A percentile compares a stretch with the other conserved stretches of the same genome.
Conservation (phyloP, 2,888 invertebrate species). For the Agriopis leucophaearia region DNA sequence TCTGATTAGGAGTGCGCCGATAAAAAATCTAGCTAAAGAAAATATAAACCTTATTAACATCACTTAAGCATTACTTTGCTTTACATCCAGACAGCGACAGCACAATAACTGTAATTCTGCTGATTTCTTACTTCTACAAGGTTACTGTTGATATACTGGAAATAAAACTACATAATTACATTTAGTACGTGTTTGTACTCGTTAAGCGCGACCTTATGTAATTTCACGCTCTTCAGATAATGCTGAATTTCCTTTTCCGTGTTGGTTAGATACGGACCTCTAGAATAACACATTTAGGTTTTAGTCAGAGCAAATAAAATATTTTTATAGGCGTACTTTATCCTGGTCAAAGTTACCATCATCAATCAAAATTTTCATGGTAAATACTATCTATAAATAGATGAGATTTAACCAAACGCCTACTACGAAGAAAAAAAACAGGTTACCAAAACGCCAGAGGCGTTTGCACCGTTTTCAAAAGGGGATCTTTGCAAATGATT, state of each 20-base stretch:
- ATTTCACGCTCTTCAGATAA: slow-evolving; percentile 30
- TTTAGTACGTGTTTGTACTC: slow-evolving; percentile 34
- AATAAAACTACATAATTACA: slow-evolving; percentile 53
- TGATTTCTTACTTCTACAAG: slow-evolving; percentile 77
- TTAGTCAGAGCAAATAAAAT: not conserved
- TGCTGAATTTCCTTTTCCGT: slow-evolving; percentile 32
- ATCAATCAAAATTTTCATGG: not conserved
- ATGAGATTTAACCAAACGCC: too few species aligned
- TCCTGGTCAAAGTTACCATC: not conserved
- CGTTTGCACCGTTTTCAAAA: not conserved
- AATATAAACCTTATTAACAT: slow-evolving; percentile 60
- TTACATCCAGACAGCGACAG: slow-evolving; percentile 56
- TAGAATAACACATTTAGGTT: not conserved
- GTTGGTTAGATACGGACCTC: slow-evolving; percentile 18
- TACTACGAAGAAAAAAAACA: too few species aligned
- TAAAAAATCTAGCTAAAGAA: slow-evolving; percentile 63
- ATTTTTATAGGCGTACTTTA: not conserved
- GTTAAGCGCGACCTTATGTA: slow-evolving; percentile 30
- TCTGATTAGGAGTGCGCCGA: slow-evolving; percentile 80
- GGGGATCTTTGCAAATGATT: too few species aligned
- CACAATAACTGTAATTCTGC: slow-evolving; percentile 79
- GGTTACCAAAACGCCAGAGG: too few species aligned
- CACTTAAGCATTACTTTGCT: slow-evolving; percentile 60
- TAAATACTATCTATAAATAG: not conserved
- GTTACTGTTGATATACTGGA: slow-evolving; percentile 66